Conservation (phyloP, 2,113 vertebrate genomes). For the Suricata suricatta region DNA sequence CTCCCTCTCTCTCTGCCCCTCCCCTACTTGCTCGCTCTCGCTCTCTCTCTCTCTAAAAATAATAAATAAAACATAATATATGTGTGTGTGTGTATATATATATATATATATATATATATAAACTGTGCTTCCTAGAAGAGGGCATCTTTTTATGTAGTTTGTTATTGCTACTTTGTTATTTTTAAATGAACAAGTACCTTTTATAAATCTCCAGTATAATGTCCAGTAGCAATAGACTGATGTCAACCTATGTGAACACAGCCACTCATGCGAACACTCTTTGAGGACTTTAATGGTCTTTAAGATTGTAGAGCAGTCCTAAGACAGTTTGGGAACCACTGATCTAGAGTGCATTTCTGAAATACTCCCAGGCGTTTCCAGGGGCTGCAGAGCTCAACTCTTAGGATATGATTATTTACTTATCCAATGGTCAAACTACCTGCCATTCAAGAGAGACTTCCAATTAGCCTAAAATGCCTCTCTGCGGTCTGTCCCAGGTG, state of each 20-base stretch:
- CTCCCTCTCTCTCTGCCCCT: no score
- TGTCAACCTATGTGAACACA: neutral
- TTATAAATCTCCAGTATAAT: neutral
- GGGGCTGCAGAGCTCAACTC: neutral
- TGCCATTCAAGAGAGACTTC: neutral
- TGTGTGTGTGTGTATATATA: no score
- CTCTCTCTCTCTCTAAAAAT: no score
- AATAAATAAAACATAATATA: no score
- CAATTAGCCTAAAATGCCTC: neutral
- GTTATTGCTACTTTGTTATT: neutral
- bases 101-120: no score
- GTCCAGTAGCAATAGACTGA: neutral
- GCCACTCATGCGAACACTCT: neutral
- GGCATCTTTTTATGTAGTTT: neutral
- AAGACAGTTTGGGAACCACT: neutral
- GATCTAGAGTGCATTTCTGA: neutral
- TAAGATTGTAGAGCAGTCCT: neutral
- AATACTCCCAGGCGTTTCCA: neutral
- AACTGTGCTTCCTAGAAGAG: neutral
- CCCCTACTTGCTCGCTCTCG: no score
- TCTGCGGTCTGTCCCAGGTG: neutral
- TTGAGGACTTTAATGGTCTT: neutral
- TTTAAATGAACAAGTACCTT: neutral
- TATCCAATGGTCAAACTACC: neutral
- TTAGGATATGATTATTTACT: neutral